Base-by-base conservation (phyloP, 2,113 vertebrate genomes). In the Barnardius zonarius region DNA sequence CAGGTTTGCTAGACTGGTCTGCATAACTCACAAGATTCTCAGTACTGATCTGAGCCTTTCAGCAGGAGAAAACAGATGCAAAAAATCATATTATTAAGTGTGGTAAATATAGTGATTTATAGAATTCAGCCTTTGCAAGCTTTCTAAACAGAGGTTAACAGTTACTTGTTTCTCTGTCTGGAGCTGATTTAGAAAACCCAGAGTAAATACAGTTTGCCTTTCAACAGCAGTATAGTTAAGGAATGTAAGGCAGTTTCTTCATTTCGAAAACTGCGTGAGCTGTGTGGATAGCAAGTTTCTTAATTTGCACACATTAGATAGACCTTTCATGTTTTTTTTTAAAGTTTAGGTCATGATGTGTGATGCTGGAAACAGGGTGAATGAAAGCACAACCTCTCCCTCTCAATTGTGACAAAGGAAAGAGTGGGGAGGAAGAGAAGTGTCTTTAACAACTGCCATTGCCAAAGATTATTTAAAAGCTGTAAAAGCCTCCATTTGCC, bases 381-480 rank as follows among this genome's bases (percentile, higher is more conserved):
- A 78, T 85, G 70, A 91, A 95, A 97, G 61, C 48, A 90, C 31
- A 80, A 70, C 63, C 55, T 94, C 76, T 35, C 59, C 39, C 61
- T 85, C 75, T 19, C 1, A 0, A 52, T 93, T 66, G 22, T 66
- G 70, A 86, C 48, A 85, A 91, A 90, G 11, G 61, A 92, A 82
- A 77, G 43, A 83, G 64, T 7, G 11, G 86, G 93, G 87, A 90
- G 66, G 69, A 95, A 92, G 83, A 83, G 84, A 98, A 98, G 97
- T 95, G 93, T 97, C 96, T 98, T 97, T 97, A 96, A 97, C 98
- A 98, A 86, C 97, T 98, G 97, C 97, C 97, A 96, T 92, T 98
- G 97, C 94, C 97, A 97, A 97, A 94, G 94, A 97, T 98, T 98
- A 97, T 98, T 98, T 98, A 97, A 98, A 98, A 98, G 96, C 95